phyloP scores from a whole-genome alignment of 2,797 vertebrate genomes.

The Emydoidea blandingii region DNA sequence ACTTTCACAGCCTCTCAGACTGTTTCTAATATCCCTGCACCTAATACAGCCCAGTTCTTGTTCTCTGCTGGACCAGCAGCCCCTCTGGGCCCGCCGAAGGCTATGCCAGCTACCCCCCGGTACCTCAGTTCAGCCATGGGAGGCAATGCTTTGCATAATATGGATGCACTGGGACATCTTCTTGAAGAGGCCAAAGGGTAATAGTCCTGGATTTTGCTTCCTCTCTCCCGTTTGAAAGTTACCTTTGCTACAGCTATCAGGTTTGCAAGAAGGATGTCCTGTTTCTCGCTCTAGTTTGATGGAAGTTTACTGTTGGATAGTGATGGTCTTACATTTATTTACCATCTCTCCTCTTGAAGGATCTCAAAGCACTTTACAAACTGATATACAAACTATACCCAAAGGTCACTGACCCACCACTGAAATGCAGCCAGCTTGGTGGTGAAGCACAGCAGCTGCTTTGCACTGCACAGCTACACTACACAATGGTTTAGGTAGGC shows the following conservation, averaged over 20 bases:
- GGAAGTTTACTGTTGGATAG: background rate
- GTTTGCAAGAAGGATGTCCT: background rate
- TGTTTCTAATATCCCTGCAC: constrained; percentile 63
- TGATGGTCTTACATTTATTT: background rate
- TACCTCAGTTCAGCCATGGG: constrained; percentile 69
- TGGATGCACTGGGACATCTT: constrained; percentile 85
- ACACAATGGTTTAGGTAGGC: background rate
- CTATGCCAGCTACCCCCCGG: constrained; percentile 69
- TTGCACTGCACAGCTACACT: background rate
- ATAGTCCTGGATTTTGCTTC: constrained; percentile 10
- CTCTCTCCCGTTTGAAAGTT: background rate
- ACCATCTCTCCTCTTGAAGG: background rate
- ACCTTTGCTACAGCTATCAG: background rate
- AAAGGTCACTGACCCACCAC: rapidly evolving
- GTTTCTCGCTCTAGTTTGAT: background rate
- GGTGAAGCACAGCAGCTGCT: background rate
- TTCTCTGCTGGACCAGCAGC: constrained; percentile 66
- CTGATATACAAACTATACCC: background rate
- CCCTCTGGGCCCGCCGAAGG: constrained; percentile 49
- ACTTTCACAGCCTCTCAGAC: constrained; percentile 71
- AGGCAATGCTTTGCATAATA: constrained; percentile 78
- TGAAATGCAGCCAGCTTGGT: background rate
- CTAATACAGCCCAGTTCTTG: constrained; percentile 57
- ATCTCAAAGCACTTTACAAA: background rate
- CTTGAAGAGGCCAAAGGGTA: constrained; percentile 88